Percentiles rank a stretch among this genome's conserved stretches.
phyloP scores from a whole-genome alignment of 1,140 invertebrate species.

The Leptonema lineaticorne region DNA sequence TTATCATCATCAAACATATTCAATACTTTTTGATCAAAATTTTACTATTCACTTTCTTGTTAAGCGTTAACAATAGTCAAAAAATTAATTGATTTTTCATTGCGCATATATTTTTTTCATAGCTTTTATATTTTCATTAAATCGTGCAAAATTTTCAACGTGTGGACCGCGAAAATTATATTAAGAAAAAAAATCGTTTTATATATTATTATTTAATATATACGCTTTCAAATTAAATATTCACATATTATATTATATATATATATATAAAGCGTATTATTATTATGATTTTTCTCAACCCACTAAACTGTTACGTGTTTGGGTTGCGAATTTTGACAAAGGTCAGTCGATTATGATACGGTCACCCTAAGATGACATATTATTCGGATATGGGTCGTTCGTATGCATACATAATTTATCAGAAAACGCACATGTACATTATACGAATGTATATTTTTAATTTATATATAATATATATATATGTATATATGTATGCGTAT shows the following conservation, averaged over 20 bases:
- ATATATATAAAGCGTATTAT: too few species aligned
- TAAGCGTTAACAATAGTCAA: too few species aligned
- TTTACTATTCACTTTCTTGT: too few species aligned
- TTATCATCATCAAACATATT: too few species aligned
- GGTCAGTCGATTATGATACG: conserved; percentile 15
- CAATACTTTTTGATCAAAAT: too few species aligned
- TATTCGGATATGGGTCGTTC: conserved; percentile 6
- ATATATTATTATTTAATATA: not conserved
- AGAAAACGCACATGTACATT: not conserved
- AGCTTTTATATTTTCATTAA: too few species aligned
- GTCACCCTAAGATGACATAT: conserved; percentile 9
- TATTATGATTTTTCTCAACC: too few species aligned
- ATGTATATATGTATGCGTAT: too few species aligned
- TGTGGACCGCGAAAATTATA: not conserved
- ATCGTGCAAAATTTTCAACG: not conserved
- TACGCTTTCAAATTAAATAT: not conserved
- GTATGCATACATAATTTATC: not conserved
- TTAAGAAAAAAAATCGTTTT: not conserved
- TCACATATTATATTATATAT: not conserved
- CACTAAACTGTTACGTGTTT: too few species aligned
- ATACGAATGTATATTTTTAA: not conserved
- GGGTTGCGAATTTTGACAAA: not conserved
- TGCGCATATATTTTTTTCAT: too few species aligned
- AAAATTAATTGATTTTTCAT: too few species aligned
- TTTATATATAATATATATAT: not conserved